phyloP scores from a whole-genome alignment of 2,113 vertebrate genomes.

The Pangasianodon gigas region DNA sequence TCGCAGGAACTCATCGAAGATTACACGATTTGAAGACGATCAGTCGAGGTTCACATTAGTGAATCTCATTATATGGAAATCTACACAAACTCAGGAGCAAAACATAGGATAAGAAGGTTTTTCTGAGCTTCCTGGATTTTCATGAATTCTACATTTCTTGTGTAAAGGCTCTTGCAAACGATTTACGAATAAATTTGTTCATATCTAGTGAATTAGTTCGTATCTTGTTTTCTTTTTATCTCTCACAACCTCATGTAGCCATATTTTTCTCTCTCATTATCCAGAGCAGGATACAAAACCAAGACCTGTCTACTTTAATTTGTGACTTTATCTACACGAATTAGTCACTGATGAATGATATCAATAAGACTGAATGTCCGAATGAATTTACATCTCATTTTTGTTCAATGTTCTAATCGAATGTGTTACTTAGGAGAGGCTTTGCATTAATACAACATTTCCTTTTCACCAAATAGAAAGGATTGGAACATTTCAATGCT shows the following conservation, averaged over 20 bases:
- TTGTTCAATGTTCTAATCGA: background rate
- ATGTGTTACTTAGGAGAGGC: background rate
- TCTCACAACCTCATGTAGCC: background rate
- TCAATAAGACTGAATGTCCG: background rate
- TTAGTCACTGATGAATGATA: background rate
- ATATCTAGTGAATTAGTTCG: background rate
- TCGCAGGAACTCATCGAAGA: too few species aligned
- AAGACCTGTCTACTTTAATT: background rate
- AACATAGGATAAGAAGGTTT: too few species aligned
- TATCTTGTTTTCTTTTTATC: background rate
- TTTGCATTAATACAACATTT: background rate
- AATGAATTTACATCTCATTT: background rate
- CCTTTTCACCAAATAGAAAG: background rate
- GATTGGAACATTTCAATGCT: background rate
- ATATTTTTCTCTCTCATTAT: background rate
- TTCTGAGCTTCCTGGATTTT: too few species aligned
- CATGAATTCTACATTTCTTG: too few species aligned
- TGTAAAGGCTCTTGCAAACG: background rate
- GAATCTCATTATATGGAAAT: background rate
- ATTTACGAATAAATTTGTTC: background rate
- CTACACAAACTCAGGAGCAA: too few species aligned
- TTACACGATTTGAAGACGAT: background rate
- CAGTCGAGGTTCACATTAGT: background rate
- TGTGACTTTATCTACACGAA: background rate
- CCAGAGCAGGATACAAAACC: background rate